Conservation (phyloP, 1,140 invertebrate genomes). For the Oreohelix idahoensis region DNA sequence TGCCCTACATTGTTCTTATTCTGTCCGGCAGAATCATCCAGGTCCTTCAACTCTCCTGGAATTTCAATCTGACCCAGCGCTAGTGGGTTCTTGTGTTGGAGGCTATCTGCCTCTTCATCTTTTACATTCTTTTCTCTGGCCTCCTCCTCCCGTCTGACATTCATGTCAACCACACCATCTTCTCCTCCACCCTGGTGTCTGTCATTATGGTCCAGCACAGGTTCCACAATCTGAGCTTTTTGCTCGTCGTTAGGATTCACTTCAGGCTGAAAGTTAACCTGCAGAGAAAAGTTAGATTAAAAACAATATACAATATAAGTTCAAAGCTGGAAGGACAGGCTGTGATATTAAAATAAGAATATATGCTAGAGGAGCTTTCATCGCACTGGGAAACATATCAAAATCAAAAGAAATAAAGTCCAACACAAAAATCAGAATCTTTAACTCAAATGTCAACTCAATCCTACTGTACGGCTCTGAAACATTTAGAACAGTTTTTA, state of each 20-base stretch:
- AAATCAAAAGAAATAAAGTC: too few relatives aligned
- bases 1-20: slow-evolving; percentile 4
- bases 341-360: too few relatives aligned
- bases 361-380: too few relatives aligned
- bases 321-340: too few relatives aligned
- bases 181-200: neutral
- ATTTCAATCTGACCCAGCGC: slow-evolving; percentile 19
- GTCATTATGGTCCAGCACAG: neutral
- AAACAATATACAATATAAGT: too few relatives aligned
- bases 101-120: neutral
- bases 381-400: too few relatives aligned
- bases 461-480: too few relatives aligned
- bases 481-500: too few relatives aligned
- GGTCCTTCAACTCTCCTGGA: neutral
- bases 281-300: too few relatives aligned
- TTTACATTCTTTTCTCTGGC: neutral
- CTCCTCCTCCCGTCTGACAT: neutral
- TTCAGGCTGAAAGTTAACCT: neutral
- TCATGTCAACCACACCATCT: neutral
- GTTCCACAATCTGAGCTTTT: slow-evolving; percentile 21
- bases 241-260: slow-evolving; percentile 31
- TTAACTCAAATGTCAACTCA: too few relatives aligned
- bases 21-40: neutral
- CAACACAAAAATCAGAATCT: too few relatives aligned
- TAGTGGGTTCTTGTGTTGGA: neutral